These are phyloP conservation scores for Squalus acanthias DNA, from an alignment of 2,797 vertebrate genomes.

Conservation along the genomic window DNA sequence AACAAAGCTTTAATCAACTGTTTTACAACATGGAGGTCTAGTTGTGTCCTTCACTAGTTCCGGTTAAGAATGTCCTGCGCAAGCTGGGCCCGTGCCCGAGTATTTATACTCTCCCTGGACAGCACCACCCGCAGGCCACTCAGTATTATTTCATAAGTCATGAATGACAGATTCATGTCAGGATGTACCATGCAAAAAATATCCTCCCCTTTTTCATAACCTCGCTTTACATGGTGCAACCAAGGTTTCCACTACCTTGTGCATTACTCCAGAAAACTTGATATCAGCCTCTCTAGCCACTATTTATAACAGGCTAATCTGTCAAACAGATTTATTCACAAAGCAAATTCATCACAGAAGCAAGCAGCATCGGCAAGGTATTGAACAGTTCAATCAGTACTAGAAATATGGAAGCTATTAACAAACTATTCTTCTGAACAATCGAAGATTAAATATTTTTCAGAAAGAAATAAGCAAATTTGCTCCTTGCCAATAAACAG, in stretches of 20 bases:
- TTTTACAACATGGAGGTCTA: too few species aligned
- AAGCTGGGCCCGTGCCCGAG: too few species aligned
- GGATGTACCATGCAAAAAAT: neutral
- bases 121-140: too few species aligned
- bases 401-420: neutral
- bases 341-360: neutral
- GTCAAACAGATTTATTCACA: conserved; percentile 3
- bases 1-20: too few species aligned
- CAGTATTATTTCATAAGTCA: too few species aligned
- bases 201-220: neutral
- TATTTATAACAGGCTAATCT: conserved; percentile 5
- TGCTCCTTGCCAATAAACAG: conserved; percentile 5
- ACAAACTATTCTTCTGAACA: neutral
- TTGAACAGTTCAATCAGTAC: neutral
- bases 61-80: too few species aligned
- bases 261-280: neutral
- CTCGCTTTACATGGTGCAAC: neutral
- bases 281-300: neutral
- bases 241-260: neutral
- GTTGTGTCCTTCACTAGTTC: too few species aligned
- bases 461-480: too few species aligned
- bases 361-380: neutral
- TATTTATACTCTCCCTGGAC: too few species aligned
- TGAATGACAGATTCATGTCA: too few species aligned
- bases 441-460: neutral